Evolutionary conservation across 2,888 invertebrate genomes (phyloP), one percentile per base, ranked within the genome.

Genomic region (Synanthedon tipuliformis): DNA sequence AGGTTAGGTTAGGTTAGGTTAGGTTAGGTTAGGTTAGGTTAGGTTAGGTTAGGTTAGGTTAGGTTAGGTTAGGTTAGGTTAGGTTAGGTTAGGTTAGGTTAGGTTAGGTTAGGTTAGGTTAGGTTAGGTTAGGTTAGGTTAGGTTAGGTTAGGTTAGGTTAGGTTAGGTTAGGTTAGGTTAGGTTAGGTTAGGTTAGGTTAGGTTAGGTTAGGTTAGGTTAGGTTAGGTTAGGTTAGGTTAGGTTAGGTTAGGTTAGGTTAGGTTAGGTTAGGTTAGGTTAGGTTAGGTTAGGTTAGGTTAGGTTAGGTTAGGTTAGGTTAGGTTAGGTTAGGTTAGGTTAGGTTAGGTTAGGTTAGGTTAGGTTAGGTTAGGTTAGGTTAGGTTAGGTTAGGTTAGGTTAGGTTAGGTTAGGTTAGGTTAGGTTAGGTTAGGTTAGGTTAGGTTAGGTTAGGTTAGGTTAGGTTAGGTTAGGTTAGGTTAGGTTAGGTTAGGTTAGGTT

Each of bases 281-380:
- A 53, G 53, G 58, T 55, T 56, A 56, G 58, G 56, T 55, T 55
- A 56, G 56, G 58, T 55, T 56, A 56, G 56, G 58, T 55, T 56
- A 56, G 58, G 58, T 56, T 56, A 58, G 58, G 58, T 56, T 56
- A 58, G 58, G 56, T 55, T 55, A 55, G 55, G 56, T 55, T 56
- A 58, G 58, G 59, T 56, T 56, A 59, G 59, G 58, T 56, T 56
- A 59, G 59, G 59, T 56, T 56, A 59, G 59, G 57, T 55, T 56
- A 57, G 59, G 57, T 56, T 55, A 57, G 59, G 57, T 56, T 57
- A 56, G 56, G 59, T 56, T 56, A 56, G 57, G 59, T 57, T 57
- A 57, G 59, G 59, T 56, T 56, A 57, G 59, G 59, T 56, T 56
- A 57, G 57, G 56, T 56, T 56, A 56, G 59, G 59, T 56, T 57